phyloP scores from a whole-genome alignment of 1,140 invertebrate genomes.

The Drosophila pectinifera region DNA sequence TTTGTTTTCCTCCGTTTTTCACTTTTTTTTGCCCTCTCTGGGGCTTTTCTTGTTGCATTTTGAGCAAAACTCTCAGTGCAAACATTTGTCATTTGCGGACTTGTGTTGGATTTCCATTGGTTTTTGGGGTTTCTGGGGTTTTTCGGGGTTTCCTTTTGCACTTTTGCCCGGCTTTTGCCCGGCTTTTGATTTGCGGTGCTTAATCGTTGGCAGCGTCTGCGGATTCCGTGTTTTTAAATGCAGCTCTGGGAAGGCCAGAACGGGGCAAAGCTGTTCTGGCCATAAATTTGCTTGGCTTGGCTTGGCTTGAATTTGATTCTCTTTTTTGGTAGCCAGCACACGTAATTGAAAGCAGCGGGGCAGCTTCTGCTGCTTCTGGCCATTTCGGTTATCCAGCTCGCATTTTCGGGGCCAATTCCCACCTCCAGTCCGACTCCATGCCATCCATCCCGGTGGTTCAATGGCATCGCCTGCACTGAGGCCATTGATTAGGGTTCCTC shows the following conservation, averaged over 20 bases:
- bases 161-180: constrained; percentile 32
- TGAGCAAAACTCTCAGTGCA: constrained; percentile 45
- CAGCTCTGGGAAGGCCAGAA: constrained; percentile 47
- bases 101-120: constrained; percentile 55
- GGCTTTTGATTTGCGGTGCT: constrained; percentile 75
- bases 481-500: constrained; percentile 67
- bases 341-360: constrained; percentile 79
- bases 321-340: constrained; percentile 38
- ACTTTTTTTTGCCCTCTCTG: constrained; percentile 15
- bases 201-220: constrained; percentile 77
- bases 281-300: constrained; percentile 66
- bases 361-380: constrained; percentile 28
- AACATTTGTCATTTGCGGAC: constrained; percentile 77
- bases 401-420: constrained; percentile 45
- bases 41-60: constrained; percentile 41
- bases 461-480: constrained; percentile 58
- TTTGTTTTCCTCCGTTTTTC: constrained; percentile 58
- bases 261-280: constrained; percentile 34
- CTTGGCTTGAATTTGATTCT: constrained; percentile 18
- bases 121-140: constrained; percentile 27
- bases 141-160: constrained; percentile 46
- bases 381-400: no score
- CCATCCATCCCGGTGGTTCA: constrained; percentile 58
- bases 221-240: constrained; percentile 55
- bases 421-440: neutral